Evolutionary conservation across 35 echinoderm and acorn worm genomes (phyloP).

Genomic region (Apostichopus japonicus): DNA sequence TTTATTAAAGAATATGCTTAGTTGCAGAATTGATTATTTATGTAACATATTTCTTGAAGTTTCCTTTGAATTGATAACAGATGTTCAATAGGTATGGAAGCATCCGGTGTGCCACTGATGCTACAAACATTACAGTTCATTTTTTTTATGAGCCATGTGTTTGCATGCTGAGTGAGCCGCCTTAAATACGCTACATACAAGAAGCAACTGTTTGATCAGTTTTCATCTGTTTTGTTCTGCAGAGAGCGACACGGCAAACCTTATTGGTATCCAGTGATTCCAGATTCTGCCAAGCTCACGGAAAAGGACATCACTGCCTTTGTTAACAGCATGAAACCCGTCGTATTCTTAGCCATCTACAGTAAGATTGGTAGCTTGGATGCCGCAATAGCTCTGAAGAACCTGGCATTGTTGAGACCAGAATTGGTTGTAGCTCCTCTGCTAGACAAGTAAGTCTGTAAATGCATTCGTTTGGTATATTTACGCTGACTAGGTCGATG

Average conservation of each 20-base stretch:
- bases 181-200: too few species aligned
- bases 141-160: too few species aligned
- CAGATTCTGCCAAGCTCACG: slow-evolving; percentile 73
- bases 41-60: too few species aligned
- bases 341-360: slow-evolving; percentile 90
- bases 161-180: too few species aligned
- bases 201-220: not conserved
- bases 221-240: too few species aligned
- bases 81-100: too few species aligned
- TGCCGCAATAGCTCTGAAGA: slow-evolving; percentile 83
- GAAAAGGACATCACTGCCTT: slow-evolving; percentile 94
- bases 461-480: too few species aligned
- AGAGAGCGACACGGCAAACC: slow-evolving; percentile 89
- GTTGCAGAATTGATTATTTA: too few species aligned
- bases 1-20: too few species aligned
- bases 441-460: slow-evolving; percentile 86
- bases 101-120: too few species aligned
- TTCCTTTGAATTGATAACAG: too few species aligned
- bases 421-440: slow-evolving; percentile 86
- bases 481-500: too few species aligned
- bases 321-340: slow-evolving; percentile 79
- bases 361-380: slow-evolving; percentile 96
- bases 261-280: slow-evolving; percentile 72
- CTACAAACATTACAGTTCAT: not conserved
- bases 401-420: slow-evolving; percentile 83